Evolutionary conservation across 2,113 vertebrate genomes (phyloP).

Genomic region (Hypomesus transpacificus): DNA sequence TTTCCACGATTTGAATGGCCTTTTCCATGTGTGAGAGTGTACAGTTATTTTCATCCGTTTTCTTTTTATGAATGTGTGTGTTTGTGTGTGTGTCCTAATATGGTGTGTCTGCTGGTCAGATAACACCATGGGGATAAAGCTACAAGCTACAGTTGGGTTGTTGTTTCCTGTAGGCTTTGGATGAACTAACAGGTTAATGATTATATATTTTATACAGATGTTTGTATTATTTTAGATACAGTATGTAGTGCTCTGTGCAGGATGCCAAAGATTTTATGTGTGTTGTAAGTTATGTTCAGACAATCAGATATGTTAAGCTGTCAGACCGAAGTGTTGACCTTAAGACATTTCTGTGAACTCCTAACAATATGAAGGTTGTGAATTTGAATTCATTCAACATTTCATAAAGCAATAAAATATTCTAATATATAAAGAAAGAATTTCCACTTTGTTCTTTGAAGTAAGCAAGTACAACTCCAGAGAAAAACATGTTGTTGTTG

Average conservation of each 20-base stretch:
- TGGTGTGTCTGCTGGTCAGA: slow-evolving; percentile 57
- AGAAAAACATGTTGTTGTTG: background rate
- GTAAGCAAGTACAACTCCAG: background rate
- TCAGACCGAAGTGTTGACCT: slow-evolving; percentile 63
- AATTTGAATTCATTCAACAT: slow-evolving; percentile 67
- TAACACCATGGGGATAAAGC: slow-evolving; percentile 30
- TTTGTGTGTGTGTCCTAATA: slow-evolving; percentile 51
- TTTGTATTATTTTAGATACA: slow-evolving; percentile 62
- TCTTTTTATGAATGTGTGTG: slow-evolving; percentile 50
- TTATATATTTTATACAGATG: slow-evolving; percentile 71
- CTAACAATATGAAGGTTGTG: slow-evolving; percentile 69
- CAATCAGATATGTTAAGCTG: slow-evolving; percentile 68
- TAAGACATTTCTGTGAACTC: slow-evolving; percentile 69
- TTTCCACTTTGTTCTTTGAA: background rate
- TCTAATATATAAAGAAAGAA: slow-evolving; percentile 55
- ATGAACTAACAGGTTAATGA: slow-evolving; percentile 69
- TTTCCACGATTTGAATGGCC: background rate
- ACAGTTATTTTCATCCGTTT: slow-evolving; percentile 25
- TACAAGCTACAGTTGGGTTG: slow-evolving; percentile 46
- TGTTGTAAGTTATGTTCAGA: slow-evolving; percentile 65
- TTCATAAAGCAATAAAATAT: slow-evolving; percentile 73
- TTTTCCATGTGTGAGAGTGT: slow-evolving; percentile 38
- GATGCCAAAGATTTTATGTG: slow-evolving; percentile 66
- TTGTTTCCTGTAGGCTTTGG: slow-evolving; percentile 67
- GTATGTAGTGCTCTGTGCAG: slow-evolving; percentile 54